Percentiles rank a stretch among this genome's conserved stretches.
phyloP scores from a whole-genome alignment of 2,888 invertebrate genomes.

The Napeogenes inachia region DNA sequence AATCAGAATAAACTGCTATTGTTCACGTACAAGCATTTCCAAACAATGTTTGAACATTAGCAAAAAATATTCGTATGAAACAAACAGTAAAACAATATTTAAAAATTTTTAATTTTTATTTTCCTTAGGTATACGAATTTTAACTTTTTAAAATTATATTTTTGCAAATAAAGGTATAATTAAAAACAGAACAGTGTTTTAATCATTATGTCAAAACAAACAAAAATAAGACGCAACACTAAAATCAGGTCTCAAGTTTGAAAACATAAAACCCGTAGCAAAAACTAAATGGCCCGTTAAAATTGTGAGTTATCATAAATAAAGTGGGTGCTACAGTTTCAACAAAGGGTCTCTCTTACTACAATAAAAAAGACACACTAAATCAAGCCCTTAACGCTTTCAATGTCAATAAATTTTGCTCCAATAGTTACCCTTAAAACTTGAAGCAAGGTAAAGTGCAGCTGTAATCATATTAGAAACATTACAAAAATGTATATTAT shows the following conservation, averaged over 20 bases:
- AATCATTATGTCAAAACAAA: no score
- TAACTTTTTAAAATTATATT: no score
- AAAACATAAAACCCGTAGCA: constrained; percentile 42
- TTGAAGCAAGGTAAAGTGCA: not conserved
- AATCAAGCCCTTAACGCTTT: constrained; percentile 20
- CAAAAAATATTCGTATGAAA: not conserved
- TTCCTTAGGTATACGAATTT: no score
- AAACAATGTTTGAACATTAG: not conserved
- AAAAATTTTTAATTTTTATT: no score
- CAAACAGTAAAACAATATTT: not conserved
- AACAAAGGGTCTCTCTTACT: constrained; percentile 45
- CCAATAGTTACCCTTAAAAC: constrained; percentile 12
- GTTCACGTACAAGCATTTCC: constrained; percentile 13
- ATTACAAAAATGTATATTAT: not conserved
- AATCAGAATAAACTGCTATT: constrained; percentile 32
- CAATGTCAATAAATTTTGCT: constrained; percentile 21
- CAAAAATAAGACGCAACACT: not conserved
- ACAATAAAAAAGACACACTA: constrained; percentile 16
- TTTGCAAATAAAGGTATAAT: no score
- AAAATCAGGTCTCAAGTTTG: constrained; percentile 9
- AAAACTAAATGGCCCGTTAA: constrained; percentile 59
- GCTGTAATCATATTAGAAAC: not conserved
- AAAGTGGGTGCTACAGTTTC: constrained; percentile 43
- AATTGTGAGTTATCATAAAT: constrained; percentile 64
- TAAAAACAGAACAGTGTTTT: no score